Evolutionary conservation across 2,888 invertebrate genomes (phyloP).

Genomic region (Plagodis dolabraria): DNA sequence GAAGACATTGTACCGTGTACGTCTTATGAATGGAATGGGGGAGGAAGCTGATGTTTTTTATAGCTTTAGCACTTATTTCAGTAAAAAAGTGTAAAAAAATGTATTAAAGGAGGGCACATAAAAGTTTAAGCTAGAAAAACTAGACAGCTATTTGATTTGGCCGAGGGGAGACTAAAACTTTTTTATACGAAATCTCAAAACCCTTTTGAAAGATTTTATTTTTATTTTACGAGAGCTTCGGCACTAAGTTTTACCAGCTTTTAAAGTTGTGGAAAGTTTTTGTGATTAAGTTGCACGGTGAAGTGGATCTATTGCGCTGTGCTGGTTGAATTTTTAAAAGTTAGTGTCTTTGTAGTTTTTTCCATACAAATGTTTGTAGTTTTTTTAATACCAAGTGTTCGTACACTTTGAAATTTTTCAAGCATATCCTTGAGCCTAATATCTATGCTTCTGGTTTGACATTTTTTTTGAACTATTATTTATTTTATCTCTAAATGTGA

Average conservation of each 20-base stretch:
- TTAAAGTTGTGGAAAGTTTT: slow-evolving; percentile 50
- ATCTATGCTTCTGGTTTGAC: too few relatives aligned
- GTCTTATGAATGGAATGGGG: too few relatives aligned
- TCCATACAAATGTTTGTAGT: too few relatives aligned
- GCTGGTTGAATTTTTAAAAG: slow-evolving; percentile 40
- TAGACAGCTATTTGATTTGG: slow-evolving; percentile 31
- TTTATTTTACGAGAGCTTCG: slow-evolving; percentile 52
- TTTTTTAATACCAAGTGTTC: not conserved
- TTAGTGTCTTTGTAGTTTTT: not conserved
- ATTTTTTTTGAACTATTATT: too few relatives aligned
- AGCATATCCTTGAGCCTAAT: not conserved
- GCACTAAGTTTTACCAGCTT: slow-evolving; percentile 50
- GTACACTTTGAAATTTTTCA: not conserved
- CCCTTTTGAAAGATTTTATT: slow-evolving; percentile 51
- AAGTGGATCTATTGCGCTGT: slow-evolving; percentile 54
- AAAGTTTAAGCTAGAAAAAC: slow-evolving; percentile 21
- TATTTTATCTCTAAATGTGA: too few relatives aligned
- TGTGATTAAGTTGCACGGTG: slow-evolving; percentile 58
- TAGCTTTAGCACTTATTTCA: too few relatives aligned
- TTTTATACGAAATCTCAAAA: slow-evolving; percentile 36
- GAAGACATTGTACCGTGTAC: too few relatives aligned
- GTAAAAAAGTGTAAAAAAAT: too few relatives aligned
- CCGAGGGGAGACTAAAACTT: slow-evolving; percentile 27
- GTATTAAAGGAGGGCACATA: slow-evolving; percentile 1
- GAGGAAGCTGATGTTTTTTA: too few relatives aligned